Base-by-base conservation (phyloP, 2,888 invertebrate genomes). In the Therioaphis trifolii region DNA sequence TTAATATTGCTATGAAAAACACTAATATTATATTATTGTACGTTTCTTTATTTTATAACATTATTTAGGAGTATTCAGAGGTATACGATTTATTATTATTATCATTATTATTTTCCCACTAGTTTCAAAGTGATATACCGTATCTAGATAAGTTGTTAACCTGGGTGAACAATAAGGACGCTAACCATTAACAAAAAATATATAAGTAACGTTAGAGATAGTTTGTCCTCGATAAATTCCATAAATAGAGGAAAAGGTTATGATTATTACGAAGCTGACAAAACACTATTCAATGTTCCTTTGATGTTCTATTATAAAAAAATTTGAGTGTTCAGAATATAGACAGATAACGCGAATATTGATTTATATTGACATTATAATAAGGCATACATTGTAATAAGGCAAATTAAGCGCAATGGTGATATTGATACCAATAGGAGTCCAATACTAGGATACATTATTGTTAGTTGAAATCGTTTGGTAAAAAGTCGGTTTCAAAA, bases 221-320 rank as follows among this genome's bases (percentile, higher is more conserved):
- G 77, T 66, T 66, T 66, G 77, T 77, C 77, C 77, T 77, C 77
- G 77, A 49, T 35, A 21, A 49, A 66, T 66, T 77, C 66, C 49
- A 21, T 66, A 52, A 77, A 77, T 9, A 35, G 52, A 4, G 77
- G 66, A 66, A 77, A 77, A 77, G 35, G 46, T 76, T 55, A 29
- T 21, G 72, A 72, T 49, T 71, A 52, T 71, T 55, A 40, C 40
- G 27, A 9, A 15, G 55, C 35, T 35, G 29, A 68, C 29, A 24
- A 27, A 58, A 29, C 63, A 0, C 29, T 0, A 46, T 46, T 76
- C 46, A 63, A 21, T 63, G 24, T 63, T 63, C 14, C 11, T 46
- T 7, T 27, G 46, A 18, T 21, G 46, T 46, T 27, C 5, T 27
- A 21, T 24, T 9, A 4, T 21, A 15, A 35, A 58, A 49, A 40